Base-by-base conservation (phyloP, 92 coral and sea anemone species). In the Phenganax subtilis region DNA sequence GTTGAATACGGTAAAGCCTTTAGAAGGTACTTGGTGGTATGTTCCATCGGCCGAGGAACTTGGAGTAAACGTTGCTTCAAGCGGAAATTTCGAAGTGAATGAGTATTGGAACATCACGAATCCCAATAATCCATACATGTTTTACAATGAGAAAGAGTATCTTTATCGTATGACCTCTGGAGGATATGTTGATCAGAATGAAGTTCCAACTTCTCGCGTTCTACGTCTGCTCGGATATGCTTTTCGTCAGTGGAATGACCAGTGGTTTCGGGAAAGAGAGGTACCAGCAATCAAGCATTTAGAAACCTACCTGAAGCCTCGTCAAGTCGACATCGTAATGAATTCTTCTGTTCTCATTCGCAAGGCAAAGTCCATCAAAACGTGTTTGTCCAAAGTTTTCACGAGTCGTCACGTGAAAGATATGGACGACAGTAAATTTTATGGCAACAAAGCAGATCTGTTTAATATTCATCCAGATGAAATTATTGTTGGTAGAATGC, bases 121-220 rank as follows among this genome's bases (percentile, higher is more conserved):
- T 28, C 83, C 94, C 0, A 72, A 71, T 15, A 90, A 88, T 64
- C 88, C 87, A 3, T 90, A 90, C 85, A 11, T 90, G 85, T 90
- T 90, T 62, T 90, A 90, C 88, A 90, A 90, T 74, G 91, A 90
- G 75, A 90, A 81, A 80, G 94, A 90, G 55, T 90, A 88, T 82
- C 88, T 90, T 11, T 54, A 90, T 37, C 94, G 94, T 47, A 90
- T 90, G 94, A 88, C 94, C 15, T 86, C 91, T 0, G 94, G 94
- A 8, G 87, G 88, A 0, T 90, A 90, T 88, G 51, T 10, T 10
- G 67, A 55, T 10, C 83, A 88, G 0, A 88, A 85, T 29, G 94
- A 88, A 61, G 87, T 87, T n/a, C 94, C 94, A 2, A 86, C 88
- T 67, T 78, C 85, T 75, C 88, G 94, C 44, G 94, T 90, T 0